phyloP scores from a whole-genome alignment of 2,888 invertebrate genomes.

The Drosophila mayaguana region DNA sequence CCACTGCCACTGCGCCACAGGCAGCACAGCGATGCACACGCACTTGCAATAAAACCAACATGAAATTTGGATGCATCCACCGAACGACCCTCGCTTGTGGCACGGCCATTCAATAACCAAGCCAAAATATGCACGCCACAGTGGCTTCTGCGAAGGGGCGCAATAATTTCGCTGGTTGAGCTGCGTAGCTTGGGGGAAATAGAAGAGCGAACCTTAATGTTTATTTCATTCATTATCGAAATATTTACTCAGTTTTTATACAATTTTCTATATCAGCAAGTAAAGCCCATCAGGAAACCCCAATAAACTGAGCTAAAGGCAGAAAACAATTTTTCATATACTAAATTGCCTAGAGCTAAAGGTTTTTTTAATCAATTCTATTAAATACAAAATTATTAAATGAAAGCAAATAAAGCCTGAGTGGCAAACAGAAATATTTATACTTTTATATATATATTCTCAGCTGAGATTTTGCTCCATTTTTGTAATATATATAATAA shows the following conservation, averaged over 20 bases:
- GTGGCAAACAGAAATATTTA: no score
- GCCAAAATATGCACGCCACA: slow-evolving; percentile 67
- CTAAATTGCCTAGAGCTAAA: no score
- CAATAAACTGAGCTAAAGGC: no score
- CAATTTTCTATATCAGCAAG: not conserved
- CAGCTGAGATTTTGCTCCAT: no score
- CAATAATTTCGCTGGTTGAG: not conserved
- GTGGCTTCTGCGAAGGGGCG: slow-evolving; percentile 7
- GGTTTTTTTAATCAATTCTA: no score
- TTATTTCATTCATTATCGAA: not conserved
- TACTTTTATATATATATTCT: no score
- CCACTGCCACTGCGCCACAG: slow-evolving; percentile 2
- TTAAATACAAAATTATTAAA: no score
- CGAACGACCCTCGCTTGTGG: slow-evolving; percentile 48
- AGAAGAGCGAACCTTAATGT: not conserved
- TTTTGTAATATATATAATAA: no score
- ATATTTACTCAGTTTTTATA: not conserved
- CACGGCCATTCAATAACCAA: slow-evolving; percentile 64
- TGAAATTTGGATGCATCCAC: slow-evolving; percentile 58
- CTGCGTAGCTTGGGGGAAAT: no score
- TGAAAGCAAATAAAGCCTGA: no score
- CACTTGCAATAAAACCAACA: slow-evolving; percentile 68
- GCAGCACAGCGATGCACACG: slow-evolving; percentile 18
- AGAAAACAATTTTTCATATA: no score
- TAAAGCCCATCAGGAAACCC: not conserved